Evolutionary conservation across 2,888 invertebrate species (phyloP).

Genomic region (Eristalis intricaria): DNA sequence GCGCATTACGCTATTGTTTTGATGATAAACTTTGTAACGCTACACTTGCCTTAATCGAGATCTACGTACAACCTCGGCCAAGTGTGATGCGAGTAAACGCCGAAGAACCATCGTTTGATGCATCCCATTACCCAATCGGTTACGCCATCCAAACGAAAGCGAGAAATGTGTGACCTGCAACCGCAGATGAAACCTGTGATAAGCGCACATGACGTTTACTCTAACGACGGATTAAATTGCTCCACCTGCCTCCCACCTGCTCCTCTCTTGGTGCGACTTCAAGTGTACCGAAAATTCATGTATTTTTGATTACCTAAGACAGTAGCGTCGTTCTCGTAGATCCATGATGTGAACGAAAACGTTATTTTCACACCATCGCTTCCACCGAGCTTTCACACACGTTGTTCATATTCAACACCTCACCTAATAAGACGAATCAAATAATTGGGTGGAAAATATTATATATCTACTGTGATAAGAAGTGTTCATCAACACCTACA

Average conservation of each 20-base stretch:
- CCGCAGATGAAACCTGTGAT: not conserved
- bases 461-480: not conserved
- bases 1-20: not conserved
- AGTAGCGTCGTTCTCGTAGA: not conserved
- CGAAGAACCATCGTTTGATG: not conserved
- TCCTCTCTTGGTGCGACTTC: not conserved
- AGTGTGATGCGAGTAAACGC: not conserved
- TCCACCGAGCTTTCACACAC: not conserved
- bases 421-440: not conserved
- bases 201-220: not conserved
- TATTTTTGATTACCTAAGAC: not conserved
- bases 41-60: not conserved
- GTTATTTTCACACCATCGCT: not conserved
- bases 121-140: not conserved
- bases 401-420: not conserved
- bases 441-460: too few species aligned
- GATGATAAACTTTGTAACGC: not conserved
- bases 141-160: not conserved
- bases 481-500: not conserved
- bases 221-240: not conserved
- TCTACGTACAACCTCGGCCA: not conserved
- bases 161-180: too few species aligned
- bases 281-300: not conserved
- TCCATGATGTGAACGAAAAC: not conserved
- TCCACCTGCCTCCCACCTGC: not conserved